A percentile compares a stretch with the other conserved stretches of the same genome.
Conservation (phyloP, 2,113 vertebrate species). For the Indicator maculatus region DNA sequence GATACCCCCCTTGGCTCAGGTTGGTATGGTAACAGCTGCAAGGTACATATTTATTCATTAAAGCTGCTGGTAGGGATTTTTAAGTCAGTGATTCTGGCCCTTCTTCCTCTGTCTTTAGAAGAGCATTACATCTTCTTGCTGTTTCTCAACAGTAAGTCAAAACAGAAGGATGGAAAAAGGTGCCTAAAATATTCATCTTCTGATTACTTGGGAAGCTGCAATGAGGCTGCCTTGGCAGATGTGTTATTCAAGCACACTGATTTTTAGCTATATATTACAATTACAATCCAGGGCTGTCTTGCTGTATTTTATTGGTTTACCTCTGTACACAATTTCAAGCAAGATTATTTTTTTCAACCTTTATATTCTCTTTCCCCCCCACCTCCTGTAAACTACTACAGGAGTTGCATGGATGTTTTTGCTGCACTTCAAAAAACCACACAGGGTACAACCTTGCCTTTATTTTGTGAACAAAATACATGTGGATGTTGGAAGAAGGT, state of each 20-base stretch:
- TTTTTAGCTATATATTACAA: not conserved
- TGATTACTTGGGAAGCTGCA: not conserved
- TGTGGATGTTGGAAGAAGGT: not conserved
- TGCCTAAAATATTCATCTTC: not conserved
- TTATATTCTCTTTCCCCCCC: rapidly evolving
- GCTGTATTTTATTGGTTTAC: not conserved
- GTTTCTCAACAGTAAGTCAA: not conserved
- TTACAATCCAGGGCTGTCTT: not conserved
- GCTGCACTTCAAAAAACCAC: not conserved
- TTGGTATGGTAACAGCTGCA: not conserved
- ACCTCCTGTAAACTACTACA: not conserved
- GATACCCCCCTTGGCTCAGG: not conserved
- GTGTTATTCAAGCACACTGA: not conserved
- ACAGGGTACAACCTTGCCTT: not conserved
- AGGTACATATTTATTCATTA: not conserved
- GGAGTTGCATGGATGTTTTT: not conserved
- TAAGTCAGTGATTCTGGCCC: not conserved
- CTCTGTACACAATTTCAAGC: not conserved
- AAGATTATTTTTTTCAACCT: not conserved
- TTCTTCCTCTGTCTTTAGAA: not conserved
- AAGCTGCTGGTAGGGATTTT: conserved; percentile 14
- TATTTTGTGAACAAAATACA: not conserved
- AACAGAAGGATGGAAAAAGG: not conserved
- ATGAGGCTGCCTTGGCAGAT: not conserved
- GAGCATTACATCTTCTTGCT: not conserved